phyloP scores from a whole-genome alignment of 2,113 vertebrate genomes.

The Lycaon pictus region DNA sequence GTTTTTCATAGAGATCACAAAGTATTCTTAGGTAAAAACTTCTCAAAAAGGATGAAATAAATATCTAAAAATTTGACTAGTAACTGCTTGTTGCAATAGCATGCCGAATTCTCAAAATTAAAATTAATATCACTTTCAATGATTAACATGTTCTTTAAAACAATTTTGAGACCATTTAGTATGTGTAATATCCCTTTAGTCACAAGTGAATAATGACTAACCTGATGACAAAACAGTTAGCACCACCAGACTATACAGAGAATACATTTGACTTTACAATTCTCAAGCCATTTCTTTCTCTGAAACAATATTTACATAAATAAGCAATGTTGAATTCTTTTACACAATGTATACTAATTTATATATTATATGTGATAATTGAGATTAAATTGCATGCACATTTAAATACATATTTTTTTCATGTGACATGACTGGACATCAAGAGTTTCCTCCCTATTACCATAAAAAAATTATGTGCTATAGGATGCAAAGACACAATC shows the following conservation, averaged over 20 bases:
- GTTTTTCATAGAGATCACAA: not conserved
- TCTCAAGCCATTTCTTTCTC: constrained; percentile 76
- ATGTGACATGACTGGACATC: constrained; percentile 62
- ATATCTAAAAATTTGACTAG: constrained; percentile 27
- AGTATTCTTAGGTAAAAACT: not conserved
- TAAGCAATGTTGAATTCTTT: constrained; percentile 77
- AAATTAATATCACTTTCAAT: constrained; percentile 69
- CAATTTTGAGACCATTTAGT: constrained; percentile 79
- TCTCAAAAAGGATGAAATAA: not conserved
- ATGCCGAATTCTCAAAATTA: constrained; percentile 47
- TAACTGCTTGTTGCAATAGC: constrained; percentile 5
- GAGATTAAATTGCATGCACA: constrained; percentile 72
- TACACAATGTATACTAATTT: constrained; percentile 79
- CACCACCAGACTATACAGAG: not conserved
- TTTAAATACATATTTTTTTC: constrained; percentile 59
- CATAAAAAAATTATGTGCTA: constrained; percentile 63
- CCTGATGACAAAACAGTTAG: constrained; percentile 73
- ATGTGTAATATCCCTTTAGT: constrained; percentile 73
- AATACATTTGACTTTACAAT: constrained; percentile 82
- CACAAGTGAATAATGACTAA: constrained; percentile 63
- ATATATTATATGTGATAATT: constrained; percentile 68
- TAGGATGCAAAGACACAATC: not conserved
- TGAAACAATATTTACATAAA: constrained; percentile 79
- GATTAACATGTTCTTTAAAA: constrained; percentile 71
- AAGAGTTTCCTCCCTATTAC: constrained; percentile 62